These are phyloP conservation scores for Chaenodraco wilsoni DNA, from an alignment of 2,797 vertebrate species.

Conservation along the genomic window DNA sequence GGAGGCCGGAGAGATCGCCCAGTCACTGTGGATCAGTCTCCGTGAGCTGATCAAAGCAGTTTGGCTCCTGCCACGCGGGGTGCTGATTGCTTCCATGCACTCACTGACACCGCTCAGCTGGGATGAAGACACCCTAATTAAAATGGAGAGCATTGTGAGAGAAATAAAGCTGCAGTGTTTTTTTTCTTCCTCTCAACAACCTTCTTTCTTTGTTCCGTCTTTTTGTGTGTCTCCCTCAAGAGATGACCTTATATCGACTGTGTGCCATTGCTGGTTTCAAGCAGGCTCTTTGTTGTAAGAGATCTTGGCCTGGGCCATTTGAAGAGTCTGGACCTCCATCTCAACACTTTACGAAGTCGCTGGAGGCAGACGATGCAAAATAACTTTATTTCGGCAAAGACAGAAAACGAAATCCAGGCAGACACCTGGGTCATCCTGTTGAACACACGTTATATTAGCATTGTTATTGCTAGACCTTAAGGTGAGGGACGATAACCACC, in stretches of 20 bases:
- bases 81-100: constrained; percentile 70
- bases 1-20: constrained; percentile 47
- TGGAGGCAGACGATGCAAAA: too few species aligned
- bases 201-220: constrained; percentile 10
- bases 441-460: too few species aligned
- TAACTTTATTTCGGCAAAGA: too few species aligned
- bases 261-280: constrained; percentile 7
- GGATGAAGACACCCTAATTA: constrained; percentile 74
- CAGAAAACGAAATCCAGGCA: too few species aligned
- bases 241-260: constrained; percentile 28
- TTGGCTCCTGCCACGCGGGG: constrained; percentile 60
- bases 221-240: background rate
- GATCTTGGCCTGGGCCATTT: too few species aligned
- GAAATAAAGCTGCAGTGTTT: constrained; percentile 44
- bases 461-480: too few species aligned
- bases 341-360: too few species aligned
- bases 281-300: background rate
- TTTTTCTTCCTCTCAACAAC: background rate
- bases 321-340: too few species aligned
- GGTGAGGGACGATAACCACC: too few species aligned
- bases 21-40: constrained; percentile 64
- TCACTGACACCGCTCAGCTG: constrained; percentile 61
- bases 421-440: too few species aligned
- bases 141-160: constrained; percentile 54
- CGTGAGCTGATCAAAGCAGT: constrained; percentile 72